Conservation (phyloP, 2,113 vertebrate species). For the Urocynchramus pylzowi region DNA sequence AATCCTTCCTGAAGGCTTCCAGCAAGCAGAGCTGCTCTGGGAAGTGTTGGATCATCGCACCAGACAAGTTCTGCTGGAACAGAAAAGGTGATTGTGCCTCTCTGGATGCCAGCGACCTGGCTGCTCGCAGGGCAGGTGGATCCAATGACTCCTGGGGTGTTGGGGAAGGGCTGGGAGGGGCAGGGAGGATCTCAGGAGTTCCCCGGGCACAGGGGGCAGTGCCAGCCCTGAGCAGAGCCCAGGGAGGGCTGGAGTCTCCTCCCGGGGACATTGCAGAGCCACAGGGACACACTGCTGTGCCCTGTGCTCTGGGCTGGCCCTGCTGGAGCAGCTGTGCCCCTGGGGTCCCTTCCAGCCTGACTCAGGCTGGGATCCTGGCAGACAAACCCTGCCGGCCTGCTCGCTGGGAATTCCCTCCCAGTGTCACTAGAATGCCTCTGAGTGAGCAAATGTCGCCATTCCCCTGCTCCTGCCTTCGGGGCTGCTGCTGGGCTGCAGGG, state of each 20-base stretch:
- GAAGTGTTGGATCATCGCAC: not conserved
- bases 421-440: rapidly evolving
- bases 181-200: not conserved
- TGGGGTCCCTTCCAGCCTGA: not conserved
- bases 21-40: not conserved
- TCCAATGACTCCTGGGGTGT: rapidly evolving
- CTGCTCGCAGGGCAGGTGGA: rapidly evolving
- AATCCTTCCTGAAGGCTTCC: not conserved
- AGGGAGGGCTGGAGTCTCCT: not conserved
- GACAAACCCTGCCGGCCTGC: rapidly evolving
- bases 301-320: not conserved
- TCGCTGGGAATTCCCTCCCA: not conserved
- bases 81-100: not conserved
- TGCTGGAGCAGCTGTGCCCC: not conserved
- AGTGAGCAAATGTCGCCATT: not conserved
- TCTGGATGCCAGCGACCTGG: not conserved
- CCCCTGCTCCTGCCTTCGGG: not conserved
- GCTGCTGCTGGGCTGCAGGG: not conserved
- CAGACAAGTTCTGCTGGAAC: not conserved
- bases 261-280: not conserved
- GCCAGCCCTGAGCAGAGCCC: not conserved
- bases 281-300: not conserved
- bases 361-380: not conserved
- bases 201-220: not conserved
- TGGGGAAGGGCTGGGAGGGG: not conserved